Conservation (phyloP, 2,113 vertebrate species). For the Tricholaema leucomelas region DNA sequence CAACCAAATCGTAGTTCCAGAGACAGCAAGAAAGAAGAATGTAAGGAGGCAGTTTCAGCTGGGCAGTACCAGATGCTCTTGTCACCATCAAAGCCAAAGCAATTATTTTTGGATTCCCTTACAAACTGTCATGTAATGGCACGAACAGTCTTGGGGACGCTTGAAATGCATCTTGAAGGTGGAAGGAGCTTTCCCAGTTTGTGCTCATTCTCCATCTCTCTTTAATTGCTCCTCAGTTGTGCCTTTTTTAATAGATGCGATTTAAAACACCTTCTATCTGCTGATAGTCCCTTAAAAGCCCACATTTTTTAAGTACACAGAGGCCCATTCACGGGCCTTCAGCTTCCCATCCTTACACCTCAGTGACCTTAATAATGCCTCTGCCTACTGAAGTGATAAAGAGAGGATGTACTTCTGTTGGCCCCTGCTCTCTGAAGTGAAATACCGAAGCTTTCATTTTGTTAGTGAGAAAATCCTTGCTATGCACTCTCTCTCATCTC, state of each 20-base stretch:
- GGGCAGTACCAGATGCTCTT: not conserved
- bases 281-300: constrained; percentile 16
- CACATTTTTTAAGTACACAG: not conserved
- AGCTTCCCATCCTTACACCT: constrained; percentile 42
- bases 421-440: constrained; percentile 43
- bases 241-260: not conserved
- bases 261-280: constrained; percentile 32
- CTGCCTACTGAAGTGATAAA: constrained; percentile 56
- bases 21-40: not conserved
- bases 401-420: constrained; percentile 23
- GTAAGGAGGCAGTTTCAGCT: not conserved
- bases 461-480: constrained; percentile 44
- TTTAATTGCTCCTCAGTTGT: not conserved
- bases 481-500: constrained; percentile 15
- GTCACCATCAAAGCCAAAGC: not conserved
- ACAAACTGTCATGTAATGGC: not conserved
- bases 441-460: constrained; percentile 47
- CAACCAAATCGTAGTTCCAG: not conserved
- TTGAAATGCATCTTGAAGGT: not conserved
- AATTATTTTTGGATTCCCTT: not conserved
- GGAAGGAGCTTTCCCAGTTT: not conserved
- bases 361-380: constrained; percentile 58
- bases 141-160: not conserved
- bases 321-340: constrained; percentile 19
- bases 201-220: not conserved